A percentile compares a stretch with the other conserved stretches of the same genome.
phyloP scores from a whole-genome alignment of 1,140 invertebrate genomes.

The Sogatella furcifera region DNA sequence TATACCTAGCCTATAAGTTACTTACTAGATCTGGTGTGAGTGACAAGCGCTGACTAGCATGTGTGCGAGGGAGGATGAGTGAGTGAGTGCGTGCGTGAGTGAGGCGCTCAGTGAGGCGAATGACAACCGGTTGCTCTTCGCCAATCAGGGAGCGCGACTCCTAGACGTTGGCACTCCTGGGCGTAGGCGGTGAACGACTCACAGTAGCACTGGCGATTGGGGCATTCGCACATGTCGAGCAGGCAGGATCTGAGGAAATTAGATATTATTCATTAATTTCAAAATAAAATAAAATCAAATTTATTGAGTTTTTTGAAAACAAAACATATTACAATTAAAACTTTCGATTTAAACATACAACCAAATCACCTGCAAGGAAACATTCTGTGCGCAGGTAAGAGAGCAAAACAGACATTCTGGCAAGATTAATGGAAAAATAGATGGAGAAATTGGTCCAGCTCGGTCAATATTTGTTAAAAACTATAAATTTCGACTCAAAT shows the following conservation, averaged over 20 bases:
- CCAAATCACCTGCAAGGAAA: no score
- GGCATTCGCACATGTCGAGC: conserved; percentile 84
- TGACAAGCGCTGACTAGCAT: conserved; percentile 18
- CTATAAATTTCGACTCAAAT: no score
- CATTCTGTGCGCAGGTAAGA: no score
- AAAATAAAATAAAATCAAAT: no score
- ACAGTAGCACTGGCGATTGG: conserved; percentile 69
- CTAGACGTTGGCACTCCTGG: conserved; percentile 67
- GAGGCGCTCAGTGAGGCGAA: conserved; percentile 21
- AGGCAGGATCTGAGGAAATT: conserved; percentile 53
- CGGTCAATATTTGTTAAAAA: no score
- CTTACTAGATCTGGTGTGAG: conserved; percentile 4
- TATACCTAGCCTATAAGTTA: neutral
- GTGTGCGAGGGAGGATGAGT: conserved; percentile 20
- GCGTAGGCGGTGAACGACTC: conserved; percentile 81
- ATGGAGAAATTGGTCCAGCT: no score
- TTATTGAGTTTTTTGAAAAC: no score
- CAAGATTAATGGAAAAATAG: no score
- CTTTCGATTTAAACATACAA: no score
- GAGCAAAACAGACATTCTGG: no score
- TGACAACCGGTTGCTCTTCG: conserved; percentile 46
- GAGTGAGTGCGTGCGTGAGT: neutral
- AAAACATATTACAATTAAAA: no score
- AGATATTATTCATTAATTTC: no score
- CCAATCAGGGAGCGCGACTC: conserved; percentile 55